phyloP scores from a whole-genome alignment of 2,113 vertebrate species.

The Cochlearius cochlearius region DNA sequence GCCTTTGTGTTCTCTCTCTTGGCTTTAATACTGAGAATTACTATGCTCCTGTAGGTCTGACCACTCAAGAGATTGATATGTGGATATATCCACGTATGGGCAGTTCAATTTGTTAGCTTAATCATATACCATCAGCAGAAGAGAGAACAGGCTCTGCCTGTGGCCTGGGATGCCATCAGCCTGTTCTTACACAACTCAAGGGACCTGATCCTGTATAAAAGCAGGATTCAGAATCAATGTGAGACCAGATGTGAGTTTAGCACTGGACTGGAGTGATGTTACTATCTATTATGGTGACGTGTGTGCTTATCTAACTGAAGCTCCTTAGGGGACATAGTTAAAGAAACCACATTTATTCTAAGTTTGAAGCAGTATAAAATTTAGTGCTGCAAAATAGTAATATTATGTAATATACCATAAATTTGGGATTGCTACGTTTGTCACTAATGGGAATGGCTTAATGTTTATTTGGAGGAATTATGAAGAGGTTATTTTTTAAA shows the following conservation, averaged over 20 bases:
- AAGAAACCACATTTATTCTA: neutral
- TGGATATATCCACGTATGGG: no score
- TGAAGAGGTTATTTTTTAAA: neutral
- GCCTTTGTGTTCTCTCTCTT: neutral
- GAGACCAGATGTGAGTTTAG: neutral
- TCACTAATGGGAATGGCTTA: neutral
- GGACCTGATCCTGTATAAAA: neutral
- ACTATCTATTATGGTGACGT: neutral
- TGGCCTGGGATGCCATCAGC: neutral
- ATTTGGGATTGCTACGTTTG: neutral
- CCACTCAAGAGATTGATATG: neutral
- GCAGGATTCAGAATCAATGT: neutral
- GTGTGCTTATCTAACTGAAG: neutral
- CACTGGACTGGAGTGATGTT: neutral
- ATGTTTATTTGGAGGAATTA: neutral
- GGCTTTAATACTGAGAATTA: neutral
- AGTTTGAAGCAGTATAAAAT: neutral
- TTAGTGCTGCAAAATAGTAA: neutral
- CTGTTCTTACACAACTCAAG: neutral
- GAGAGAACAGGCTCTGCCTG: neutral
- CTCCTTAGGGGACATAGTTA: neutral
- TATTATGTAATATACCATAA: neutral
- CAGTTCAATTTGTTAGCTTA: neutral
- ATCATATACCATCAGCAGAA: fast-evolving
- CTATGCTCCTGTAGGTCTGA: neutral